Base-by-base conservation (phyloP, 2,113 vertebrate species). In the Varanus salvator region DNA sequence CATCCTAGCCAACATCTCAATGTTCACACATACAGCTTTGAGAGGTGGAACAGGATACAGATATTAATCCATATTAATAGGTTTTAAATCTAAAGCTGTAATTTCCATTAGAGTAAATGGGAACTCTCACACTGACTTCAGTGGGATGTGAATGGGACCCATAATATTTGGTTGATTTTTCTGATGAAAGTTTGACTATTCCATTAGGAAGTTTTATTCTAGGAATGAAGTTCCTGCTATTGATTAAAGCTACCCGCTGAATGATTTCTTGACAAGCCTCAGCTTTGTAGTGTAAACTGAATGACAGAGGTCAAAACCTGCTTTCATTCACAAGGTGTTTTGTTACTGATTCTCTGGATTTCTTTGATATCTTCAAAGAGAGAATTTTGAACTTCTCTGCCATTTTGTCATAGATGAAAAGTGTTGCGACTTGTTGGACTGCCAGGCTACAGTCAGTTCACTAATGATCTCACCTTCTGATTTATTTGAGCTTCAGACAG, bases 321-420 rank as follows among this genome's bases (percentile, higher is more conserved):
- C 86, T 93, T 84, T 17, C 64, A 3, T 34, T 38, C 17, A 31
- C 44, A 87, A 69, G 60, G 31, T 1, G 17, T 88, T 82, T 23
- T 50, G 9, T 90, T 52, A 69, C n/a, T 44, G n/a, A 50, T 21
- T 6, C 80, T 84, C 82, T 90, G 71, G 1, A 44, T 80, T 91
- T 31, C 29, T 69, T 38, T 85, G 54, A 44, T 72, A 15, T 88
- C 85, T 91, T 94, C 71, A 71, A 80, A 86, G 1, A 77, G 23
- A 81, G 29, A 86, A 78, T 89, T 68, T 90, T 92, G 71, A 48
- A 82, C 48, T 86, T 89, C 84, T 93, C n/a, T 89, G 9, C 8
- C 60, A 7, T 38, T 78, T 57, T 82, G 38, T 8, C n/a, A 21
- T 34, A 54, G 69, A 75, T 82, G 54, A 64, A 80, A 90, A 68